phyloP scores from a whole-genome alignment of 2,113 vertebrate species.

The Suricata suricatta region DNA sequence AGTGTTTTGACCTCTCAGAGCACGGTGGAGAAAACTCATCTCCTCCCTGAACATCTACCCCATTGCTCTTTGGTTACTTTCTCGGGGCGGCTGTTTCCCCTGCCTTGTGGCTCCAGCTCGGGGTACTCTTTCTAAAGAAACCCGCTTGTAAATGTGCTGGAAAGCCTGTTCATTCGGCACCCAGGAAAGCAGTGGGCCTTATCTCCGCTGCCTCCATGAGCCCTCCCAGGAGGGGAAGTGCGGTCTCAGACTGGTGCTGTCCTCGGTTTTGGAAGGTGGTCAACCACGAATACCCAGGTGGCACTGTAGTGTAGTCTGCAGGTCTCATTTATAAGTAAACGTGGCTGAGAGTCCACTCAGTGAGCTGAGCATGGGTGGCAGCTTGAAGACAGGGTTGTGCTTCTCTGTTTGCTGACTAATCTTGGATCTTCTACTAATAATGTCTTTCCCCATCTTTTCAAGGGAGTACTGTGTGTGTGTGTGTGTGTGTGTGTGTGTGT shows the following conservation, averaged over 20 bases:
- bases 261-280: neutral
- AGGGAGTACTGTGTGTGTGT: neutral
- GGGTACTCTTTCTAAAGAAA: neutral
- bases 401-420: neutral
- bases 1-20: neutral
- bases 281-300: neutral
- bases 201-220: neutral
- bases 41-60: neutral
- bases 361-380: neutral
- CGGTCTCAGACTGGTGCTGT: neutral
- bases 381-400: no score
- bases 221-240: no score
- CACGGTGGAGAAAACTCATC: rapidly evolving
- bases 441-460: neutral
- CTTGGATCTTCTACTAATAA: neutral
- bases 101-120: neutral
- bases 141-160: rapidly evolving
- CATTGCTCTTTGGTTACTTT: neutral
- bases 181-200: no score
- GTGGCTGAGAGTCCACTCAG: neutral
- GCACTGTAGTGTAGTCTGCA: neutral
- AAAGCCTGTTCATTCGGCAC: neutral
- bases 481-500: neutral
- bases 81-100: no score
- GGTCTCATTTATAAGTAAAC: neutral